Percentiles rank a stretch among this genome's conserved stretches.
Evolutionary conservation across 1,140 invertebrate species (phyloP).

Genomic region (Ips typographus): DNA sequence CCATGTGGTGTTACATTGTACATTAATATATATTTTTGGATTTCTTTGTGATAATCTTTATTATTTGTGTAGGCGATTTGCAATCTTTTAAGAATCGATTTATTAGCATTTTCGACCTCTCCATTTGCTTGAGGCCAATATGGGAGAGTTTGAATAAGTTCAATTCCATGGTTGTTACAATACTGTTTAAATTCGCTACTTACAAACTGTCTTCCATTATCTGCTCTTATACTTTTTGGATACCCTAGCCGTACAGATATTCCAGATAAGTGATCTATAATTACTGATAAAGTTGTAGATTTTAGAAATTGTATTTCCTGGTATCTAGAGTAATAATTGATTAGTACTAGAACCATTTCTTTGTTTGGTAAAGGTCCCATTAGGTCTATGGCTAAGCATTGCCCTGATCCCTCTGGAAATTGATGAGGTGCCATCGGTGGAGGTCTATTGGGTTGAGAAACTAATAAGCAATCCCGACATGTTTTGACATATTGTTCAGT

Average conservation of each 20-base stretch:
- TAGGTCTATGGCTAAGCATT: conserved; percentile 38
- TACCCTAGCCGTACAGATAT: conserved; percentile 32
- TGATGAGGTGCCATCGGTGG: conserved; percentile 37
- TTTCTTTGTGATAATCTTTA: conserved; percentile 36
- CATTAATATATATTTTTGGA: conserved; percentile 45
- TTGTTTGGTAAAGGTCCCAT: conserved; percentile 37
- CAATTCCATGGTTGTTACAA: conserved; percentile 32
- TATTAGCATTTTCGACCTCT: conserved; percentile 47
- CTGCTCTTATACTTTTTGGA: conserved; percentile 34
- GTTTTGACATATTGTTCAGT: conserved; percentile 42
- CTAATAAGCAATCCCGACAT: conserved; percentile 32
- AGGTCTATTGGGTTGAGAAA: conserved; percentile 20
- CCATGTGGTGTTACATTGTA: conserved; percentile 48
- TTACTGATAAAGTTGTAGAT: conserved; percentile 29
- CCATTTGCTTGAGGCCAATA: conserved; percentile 48
- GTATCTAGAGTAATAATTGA: conserved; percentile 42
- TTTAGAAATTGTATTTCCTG: conserved; percentile 36
- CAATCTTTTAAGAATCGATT: conserved; percentile 43
- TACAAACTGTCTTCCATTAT: conserved; percentile 44
- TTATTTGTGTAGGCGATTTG: conserved; percentile 31
- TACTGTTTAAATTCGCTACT: conserved; percentile 41
- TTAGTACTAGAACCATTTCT: conserved; percentile 37
- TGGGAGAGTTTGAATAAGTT: conserved; percentile 29
- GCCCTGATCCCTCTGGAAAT: conserved; percentile 41
- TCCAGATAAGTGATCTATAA: conserved; percentile 22